A percentile compares a stretch with the other conserved stretches of the same genome.
These are phyloP conservation scores for Pyrochroa serraticornis DNA, from an alignment of 2,888 invertebrate species.

Conservation along the genomic window DNA sequence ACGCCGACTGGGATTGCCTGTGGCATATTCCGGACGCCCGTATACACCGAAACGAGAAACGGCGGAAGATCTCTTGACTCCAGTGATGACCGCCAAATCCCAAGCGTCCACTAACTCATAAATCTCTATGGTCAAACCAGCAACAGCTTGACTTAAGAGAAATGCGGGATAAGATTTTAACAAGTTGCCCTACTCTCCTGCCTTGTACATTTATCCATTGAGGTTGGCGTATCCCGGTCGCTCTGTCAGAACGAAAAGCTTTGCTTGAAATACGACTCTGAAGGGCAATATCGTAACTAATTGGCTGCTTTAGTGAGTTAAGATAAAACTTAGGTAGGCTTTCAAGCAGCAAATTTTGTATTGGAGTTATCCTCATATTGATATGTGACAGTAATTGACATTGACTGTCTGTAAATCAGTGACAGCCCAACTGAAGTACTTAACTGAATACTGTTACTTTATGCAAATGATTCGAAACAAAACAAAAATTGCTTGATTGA, in stretches of 20 bases:
- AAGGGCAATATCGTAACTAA: neutral
- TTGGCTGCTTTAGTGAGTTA: neutral
- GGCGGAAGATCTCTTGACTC: constrained; percentile 18
- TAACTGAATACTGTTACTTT: too few species aligned
- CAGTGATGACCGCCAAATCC: constrained; percentile 31
- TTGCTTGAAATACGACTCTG: neutral
- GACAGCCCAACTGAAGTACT: too few species aligned
- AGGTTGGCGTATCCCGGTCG: neutral
- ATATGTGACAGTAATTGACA: too few species aligned
- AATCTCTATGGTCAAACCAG: constrained; percentile 25
- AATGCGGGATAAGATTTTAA: constrained; percentile 13
- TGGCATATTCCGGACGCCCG: constrained; percentile 10
- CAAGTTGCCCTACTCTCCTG: constrained; percentile 1
- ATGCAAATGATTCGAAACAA: too few species aligned
- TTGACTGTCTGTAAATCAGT: too few species aligned
- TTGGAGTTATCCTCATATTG: too few species aligned
- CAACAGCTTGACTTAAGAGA: constrained; percentile 21
- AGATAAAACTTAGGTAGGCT: neutral
- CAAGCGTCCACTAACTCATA: constrained; percentile 33
- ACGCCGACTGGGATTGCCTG: constrained; percentile 1
- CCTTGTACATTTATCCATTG: too few species aligned
- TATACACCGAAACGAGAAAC: constrained; percentile 12
- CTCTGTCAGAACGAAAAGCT: constrained; percentile 6
- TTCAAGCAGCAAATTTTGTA: too few species aligned
- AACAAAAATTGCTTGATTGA: too few species aligned